Evolutionary conservation across 2,113 vertebrate genomes (phyloP), one percentile per base, ranked within the genome.

Genomic region (Salvelinus sp.): DNA sequence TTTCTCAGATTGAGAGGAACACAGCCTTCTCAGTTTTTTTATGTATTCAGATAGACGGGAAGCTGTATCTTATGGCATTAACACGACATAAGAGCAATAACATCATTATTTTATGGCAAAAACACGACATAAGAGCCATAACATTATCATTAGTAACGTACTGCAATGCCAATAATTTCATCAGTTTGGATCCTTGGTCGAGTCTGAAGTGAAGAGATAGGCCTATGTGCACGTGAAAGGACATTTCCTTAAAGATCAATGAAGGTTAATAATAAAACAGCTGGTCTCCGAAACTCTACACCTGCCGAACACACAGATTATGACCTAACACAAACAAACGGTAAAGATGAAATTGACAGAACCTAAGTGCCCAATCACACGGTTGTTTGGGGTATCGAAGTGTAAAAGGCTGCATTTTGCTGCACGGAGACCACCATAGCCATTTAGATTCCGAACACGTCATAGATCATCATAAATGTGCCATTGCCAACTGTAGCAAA

Each of bases 401-500:
- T 20, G 7, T 7, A 69, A 69, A 14, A 33, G 33, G 65, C 28
- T 18, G 33, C 30, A 73, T 73, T 72, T 73, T 73, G 60, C 20
- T 69, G 38, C 67, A 25, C 18, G 68, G n/a, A 27, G 20, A 69
- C 38, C 27, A 16, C 64, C 38, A 68, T 16, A 20, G 18, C 13
- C 33, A 47, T 69, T 69, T 69, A 33, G 23, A 69, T 12, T 12
- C 68, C 4, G 44, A 25, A 25, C 38, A 69, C 68, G 44, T 69
- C 68, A 22, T 47, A 14, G 68, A 23, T 69, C 68, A 23, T 69
- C 18, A 38, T 48, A 44, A 14, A 44, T 44, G 38, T 44, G 38
- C 38, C 9, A 84, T 77, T 80, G 73, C 28, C 76, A 82, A 62
- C 74, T 72, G 54, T 22, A 73, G 47, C 76, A 13, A 78, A 30